phyloP scores from a whole-genome alignment of 2,113 vertebrate genomes.

The Pituophis catenifer region DNA sequence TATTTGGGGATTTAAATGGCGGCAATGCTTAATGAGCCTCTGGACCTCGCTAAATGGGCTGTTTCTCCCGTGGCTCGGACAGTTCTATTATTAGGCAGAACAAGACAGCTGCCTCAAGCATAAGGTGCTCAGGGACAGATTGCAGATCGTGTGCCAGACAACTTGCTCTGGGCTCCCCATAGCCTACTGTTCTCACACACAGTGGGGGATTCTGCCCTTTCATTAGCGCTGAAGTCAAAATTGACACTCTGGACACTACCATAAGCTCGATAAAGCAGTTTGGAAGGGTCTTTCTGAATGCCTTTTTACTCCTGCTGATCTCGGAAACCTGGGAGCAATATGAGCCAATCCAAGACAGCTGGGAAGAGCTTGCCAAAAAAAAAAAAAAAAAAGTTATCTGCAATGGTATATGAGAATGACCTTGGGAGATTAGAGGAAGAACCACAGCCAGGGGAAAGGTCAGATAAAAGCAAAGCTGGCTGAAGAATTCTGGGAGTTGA shows the following conservation, averaged over 20 bases:
- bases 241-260: background rate
- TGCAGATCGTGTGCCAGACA: background rate
- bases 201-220: background rate
- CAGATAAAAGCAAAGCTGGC: background rate
- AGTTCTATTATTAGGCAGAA: background rate
- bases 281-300: background rate
- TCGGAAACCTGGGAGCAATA: background rate
- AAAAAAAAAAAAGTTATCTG: background rate
- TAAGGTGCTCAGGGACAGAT: background rate
- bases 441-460: background rate
- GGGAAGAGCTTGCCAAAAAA: background rate
- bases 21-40: background rate
- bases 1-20: background rate
- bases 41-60: background rate
- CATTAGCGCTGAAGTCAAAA: background rate
- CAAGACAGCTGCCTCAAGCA: background rate
- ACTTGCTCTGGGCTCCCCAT: background rate
- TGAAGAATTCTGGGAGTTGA: no score
- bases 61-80: background rate
- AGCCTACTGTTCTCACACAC: background rate
- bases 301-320: background rate
- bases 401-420: background rate
- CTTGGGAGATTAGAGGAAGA: background rate
- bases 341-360: background rate
- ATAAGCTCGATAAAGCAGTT: background rate